Percentiles rank a stretch among this genome's conserved stretches.
Evolutionary conservation across 1,140 invertebrate species (phyloP).

Genomic region (Meloidogyne floridensis): DNA sequence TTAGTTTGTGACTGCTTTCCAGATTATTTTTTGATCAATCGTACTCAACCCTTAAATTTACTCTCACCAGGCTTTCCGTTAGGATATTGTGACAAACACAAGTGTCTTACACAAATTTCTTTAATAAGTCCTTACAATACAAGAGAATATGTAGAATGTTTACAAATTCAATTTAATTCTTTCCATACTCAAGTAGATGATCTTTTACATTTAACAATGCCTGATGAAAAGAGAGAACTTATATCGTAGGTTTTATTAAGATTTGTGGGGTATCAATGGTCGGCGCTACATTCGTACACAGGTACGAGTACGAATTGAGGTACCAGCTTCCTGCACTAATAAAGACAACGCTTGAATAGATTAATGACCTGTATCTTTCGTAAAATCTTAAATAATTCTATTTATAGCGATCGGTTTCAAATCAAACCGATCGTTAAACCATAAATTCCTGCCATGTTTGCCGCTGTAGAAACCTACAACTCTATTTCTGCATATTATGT

Average conservation of each 20-base stretch:
- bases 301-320: no score
- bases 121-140: not conserved
- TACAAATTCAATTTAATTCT: slow-evolving; percentile 24
- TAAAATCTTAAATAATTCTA: no score
- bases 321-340: no score
- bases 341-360: no score
- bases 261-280: no score
- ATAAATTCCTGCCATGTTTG: no score
- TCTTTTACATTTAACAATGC: slow-evolving; percentile 12
- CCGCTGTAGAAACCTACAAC: no score
- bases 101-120: slow-evolving; percentile 31
- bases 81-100: slow-evolving; percentile 43
- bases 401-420: no score
- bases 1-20: slow-evolving; percentile 39
- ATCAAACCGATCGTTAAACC: no score
- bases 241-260: slow-evolving; percentile 30
- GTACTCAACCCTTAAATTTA: not conserved
- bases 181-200: slow-evolving; percentile 40
- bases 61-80: slow-evolving; percentile 40
- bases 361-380: no score
- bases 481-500: no score
- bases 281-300: no score
- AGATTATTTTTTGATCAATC: slow-evolving; percentile 4
- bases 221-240: slow-evolving; percentile 16
- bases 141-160: slow-evolving; percentile 2